Percentiles rank a stretch among this genome's conserved stretches.
Evolutionary conservation across 1,140 invertebrate genomes (phyloP).

Genomic region (Orchestia grillus): DNA sequence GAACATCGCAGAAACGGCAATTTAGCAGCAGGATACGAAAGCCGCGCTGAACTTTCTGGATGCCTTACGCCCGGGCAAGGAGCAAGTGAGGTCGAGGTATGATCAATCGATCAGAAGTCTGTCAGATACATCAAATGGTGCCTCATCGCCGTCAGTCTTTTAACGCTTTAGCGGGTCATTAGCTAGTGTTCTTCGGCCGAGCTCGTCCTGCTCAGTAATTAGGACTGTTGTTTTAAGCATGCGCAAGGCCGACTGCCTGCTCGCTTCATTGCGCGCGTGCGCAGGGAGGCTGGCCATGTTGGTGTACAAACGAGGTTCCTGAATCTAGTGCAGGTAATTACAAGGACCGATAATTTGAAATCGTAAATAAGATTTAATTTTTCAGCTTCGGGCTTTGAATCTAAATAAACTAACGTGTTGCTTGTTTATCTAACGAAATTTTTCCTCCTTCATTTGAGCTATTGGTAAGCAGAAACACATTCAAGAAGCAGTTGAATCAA

Average conservation of each 20-base stretch:
- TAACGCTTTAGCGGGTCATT: slow-evolving; percentile 43
- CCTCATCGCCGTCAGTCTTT: slow-evolving; percentile 39
- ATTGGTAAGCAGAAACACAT: not conserved
- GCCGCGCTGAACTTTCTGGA: not conserved
- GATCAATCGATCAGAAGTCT: not conserved
- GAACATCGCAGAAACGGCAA: not conserved
- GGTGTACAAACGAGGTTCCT: not conserved
- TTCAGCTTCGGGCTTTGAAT: not conserved
- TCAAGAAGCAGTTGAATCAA: not conserved
- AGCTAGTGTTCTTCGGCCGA: not conserved
- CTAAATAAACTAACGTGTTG: not conserved
- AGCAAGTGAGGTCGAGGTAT: not conserved
- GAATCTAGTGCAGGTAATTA: not conserved
- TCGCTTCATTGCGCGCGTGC: not conserved
- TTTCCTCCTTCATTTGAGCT: not conserved
- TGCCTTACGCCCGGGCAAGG: not conserved
- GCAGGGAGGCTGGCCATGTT: not conserved
- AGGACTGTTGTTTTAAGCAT: slow-evolving; percentile 7
- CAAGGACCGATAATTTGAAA: not conserved
- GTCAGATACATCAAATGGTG: slow-evolving; percentile 27
- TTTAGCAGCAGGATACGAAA: not conserved
- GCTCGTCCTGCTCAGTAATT: not conserved
- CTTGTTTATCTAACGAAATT: not conserved
- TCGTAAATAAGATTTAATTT: not conserved
- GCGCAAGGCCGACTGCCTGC: slow-evolving; percentile 1